Evolutionary conservation across 2,113 vertebrate genomes (phyloP), one percentile per base, ranked within the genome.

Genomic region (Vanacampus margaritifer): DNA sequence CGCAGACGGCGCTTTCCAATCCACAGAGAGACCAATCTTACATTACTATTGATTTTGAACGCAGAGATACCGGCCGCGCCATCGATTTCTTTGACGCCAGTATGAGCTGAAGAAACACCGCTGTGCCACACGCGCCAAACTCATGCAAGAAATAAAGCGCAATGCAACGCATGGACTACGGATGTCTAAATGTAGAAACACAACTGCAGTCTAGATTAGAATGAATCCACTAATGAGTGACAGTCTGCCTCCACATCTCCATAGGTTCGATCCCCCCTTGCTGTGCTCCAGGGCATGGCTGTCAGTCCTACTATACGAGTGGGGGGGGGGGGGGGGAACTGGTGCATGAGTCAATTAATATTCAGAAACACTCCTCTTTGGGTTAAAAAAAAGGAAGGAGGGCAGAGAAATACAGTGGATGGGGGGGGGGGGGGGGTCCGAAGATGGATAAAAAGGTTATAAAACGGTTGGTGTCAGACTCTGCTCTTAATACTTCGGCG

Each of bases 311-410:
- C 75, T 79, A 84, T 81, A 84, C 23, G 63, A 83, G 64, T 59
- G 74, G 17, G 17, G 32, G 58, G 59, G 75, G 64, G 56, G 74
- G 17, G 17, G 32, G 59, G 57, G 80, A 86, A 86, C 77, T 87
- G 82, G 87, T 89, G 87, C 85, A 88, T 36, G 72, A 81, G 39
- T 75, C 77, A 82, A 87, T 90, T 84, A 67, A 86, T 81, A 83
- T 87, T 85, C 75, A 74, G 66, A 83, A 79, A 74, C 64, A 80
- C 74, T 87, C 68, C 78, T 86, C 72, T 83, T 88, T 87, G 77
- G 76, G 73, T 80, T 74, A 67, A 75, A 61, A 45, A 67, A 70
- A 26, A 73, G 66, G 57, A 75, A 56, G 46, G 60, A 62, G 71
- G 67, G 62, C 57, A 61, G 64, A 74, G 62, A 65, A 69, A 70